Conservation (phyloP, 2,888 invertebrate species). For the Dichetophora obliterata region DNA sequence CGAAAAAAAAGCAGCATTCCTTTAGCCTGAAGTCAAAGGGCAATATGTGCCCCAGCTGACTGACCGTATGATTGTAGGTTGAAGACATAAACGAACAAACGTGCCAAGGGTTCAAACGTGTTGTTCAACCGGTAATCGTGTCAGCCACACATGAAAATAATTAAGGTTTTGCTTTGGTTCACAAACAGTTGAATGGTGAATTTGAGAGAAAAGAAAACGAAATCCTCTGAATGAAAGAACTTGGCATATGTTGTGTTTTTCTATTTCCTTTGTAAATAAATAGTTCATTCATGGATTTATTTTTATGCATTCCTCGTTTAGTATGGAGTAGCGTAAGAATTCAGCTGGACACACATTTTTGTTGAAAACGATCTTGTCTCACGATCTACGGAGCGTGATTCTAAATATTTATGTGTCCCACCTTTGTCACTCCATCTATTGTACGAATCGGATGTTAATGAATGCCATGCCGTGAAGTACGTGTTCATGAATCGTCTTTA, state of each 20-base stretch:
- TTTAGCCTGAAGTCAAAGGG: not conserved
- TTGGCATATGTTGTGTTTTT: not conserved
- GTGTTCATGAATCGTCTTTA: not conserved
- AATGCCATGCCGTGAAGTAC: not conserved
- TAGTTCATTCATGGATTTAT: not conserved
- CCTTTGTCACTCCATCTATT: not conserved
- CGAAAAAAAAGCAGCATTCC: not conserved
- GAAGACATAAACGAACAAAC: not conserved
- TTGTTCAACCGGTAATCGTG: not conserved
- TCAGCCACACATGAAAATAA: not conserved
- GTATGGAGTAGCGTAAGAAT: too few species aligned
- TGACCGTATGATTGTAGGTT: not conserved
- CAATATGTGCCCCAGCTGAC: not conserved
- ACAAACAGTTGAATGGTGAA: not conserved
- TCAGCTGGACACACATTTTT: too few species aligned
- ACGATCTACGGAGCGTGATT: not conserved
- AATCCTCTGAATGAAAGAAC: not conserved
- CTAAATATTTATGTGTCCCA: not conserved
- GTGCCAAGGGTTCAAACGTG: not conserved
- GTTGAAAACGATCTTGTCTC: too few species aligned
- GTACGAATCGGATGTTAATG: not conserved
- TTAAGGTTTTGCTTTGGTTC: not conserved
- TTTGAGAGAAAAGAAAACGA: too few species aligned
- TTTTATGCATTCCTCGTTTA: not conserved
- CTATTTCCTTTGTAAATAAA: not conserved